These are phyloP conservation scores for Paramormyrops kingsleyae DNA, from an alignment of 2,113 vertebrate species.

Conservation along the genomic window DNA sequence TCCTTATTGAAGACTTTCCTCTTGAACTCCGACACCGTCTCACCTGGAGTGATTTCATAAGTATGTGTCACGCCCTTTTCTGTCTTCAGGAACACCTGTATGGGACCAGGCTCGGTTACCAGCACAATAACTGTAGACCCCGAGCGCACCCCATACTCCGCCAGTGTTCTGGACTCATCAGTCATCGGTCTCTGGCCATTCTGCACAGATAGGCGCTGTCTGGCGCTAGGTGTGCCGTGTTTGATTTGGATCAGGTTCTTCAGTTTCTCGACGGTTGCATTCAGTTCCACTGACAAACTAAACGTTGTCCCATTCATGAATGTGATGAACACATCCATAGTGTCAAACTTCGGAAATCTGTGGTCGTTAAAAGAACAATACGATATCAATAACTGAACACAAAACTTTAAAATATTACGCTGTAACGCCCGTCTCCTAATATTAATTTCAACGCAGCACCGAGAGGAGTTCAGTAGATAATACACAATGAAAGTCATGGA, in stretches of 20 bases:
- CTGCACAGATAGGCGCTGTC: constrained; percentile 29
- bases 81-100: constrained; percentile 55
- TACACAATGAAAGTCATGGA: background rate
- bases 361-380: background rate
- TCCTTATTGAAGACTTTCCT: constrained; percentile 29
- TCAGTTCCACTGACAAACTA: background rate
- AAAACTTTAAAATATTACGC: background rate
- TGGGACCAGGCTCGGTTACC: constrained; percentile 22
- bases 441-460: background rate
- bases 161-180: constrained; percentile 20
- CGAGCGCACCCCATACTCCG: constrained; percentile 27
- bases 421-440: background rate
- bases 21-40: constrained; percentile 46
- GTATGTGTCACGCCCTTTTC: constrained; percentile 31
- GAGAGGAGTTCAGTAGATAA: background rate
- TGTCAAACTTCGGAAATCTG: background rate
- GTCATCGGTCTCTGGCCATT: constrained; percentile 35
- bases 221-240: background rate
- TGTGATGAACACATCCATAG: constrained; percentile 11
- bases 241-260: background rate
- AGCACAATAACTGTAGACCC: constrained; percentile 46
- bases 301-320: constrained; percentile 2
- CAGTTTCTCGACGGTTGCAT: background rate
- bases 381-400: too few species aligned
- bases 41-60: constrained; percentile 31